Percentiles rank a stretch among this genome's conserved stretches.
Conservation (phyloP, 1,140 invertebrate genomes). For the Papilio xuthus region DNA sequence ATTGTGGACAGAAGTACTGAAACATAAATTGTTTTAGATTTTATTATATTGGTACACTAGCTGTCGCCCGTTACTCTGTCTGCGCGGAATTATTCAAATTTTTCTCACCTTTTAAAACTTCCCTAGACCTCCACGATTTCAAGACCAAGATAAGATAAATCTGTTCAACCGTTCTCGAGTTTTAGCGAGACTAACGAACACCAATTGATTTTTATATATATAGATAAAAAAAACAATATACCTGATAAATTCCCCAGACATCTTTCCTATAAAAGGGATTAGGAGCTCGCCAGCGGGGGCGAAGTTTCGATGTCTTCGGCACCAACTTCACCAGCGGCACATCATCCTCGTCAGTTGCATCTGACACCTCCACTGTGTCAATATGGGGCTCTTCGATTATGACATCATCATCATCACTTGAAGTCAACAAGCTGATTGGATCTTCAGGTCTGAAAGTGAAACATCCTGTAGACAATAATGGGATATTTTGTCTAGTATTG, state of each 20-base stretch:
- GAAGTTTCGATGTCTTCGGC: conserved; percentile 42
- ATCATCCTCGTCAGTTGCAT: conserved; percentile 71
- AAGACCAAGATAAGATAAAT: no score
- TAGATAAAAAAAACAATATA: not conserved
- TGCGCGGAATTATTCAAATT: no score
- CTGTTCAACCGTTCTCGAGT: no score
- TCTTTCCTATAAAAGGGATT: conserved; percentile 44
- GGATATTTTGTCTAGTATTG: no score
- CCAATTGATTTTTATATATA: no score
- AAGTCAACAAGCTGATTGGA: conserved; percentile 69
- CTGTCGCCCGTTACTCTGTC: no score
- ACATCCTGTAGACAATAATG: not conserved
- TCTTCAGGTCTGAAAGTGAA: conserved; percentile 48
- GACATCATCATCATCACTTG: conserved; percentile 73
- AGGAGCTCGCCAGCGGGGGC: conserved; percentile 17
- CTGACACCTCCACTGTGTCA: conserved; percentile 69
- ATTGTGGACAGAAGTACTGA: conserved; percentile 60
- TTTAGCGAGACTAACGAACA: no score
- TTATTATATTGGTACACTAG: no score
- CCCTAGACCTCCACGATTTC: no score
- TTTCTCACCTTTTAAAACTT: no score
- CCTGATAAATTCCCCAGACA: conserved; percentile 48
- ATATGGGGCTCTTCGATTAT: conserved; percentile 71
- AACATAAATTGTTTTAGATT: no score
- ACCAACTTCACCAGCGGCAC: conserved; percentile 58